These are phyloP conservation scores for Micoletzkya japonica DNA, from an alignment of 2,888 invertebrate genomes.

Conservation along the genomic window DNA sequence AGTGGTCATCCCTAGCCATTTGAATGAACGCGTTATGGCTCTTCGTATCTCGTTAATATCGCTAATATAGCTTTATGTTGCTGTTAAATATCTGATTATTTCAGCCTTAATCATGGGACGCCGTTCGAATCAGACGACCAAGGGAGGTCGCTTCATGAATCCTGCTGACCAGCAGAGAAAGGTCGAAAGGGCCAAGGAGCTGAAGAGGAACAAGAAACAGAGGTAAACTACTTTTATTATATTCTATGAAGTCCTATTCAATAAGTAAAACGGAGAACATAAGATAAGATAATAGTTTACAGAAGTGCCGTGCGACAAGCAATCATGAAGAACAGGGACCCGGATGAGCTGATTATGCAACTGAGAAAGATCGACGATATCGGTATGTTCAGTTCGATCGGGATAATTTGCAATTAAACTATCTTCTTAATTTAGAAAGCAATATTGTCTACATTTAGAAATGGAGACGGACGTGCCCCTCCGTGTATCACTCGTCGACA, in stretches of 20 bases:
- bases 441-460: slow-evolving; percentile 32
- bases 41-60: not conserved
- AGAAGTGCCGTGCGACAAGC: slow-evolving; percentile 78
- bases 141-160: slow-evolving; percentile 99
- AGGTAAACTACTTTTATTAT: slow-evolving; percentile 74
- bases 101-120: slow-evolving; percentile 77
- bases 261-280: not conserved
- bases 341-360: slow-evolving; percentile 88
- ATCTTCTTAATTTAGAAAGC: not conserved
- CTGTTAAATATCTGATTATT: not conserved
- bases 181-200: slow-evolving; percentile 72
- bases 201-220: slow-evolving; percentile 97
- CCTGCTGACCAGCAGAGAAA: slow-evolving; percentile 98
- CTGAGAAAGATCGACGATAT: slow-evolving; percentile 97
- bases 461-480: slow-evolving; percentile 36
- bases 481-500: slow-evolving; percentile 41
- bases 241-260: not conserved
- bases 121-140: slow-evolving; percentile 78
- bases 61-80: not conserved
- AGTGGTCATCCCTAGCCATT: not conserved
- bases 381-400: slow-evolving; percentile 72
- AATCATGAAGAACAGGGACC: slow-evolving; percentile 96
- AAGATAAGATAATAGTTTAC: not conserved
- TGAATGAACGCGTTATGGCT: not conserved
- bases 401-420: not conserved